Conservation (phyloP, 1,140 invertebrate species). For the Medauroidea extradentata region DNA sequence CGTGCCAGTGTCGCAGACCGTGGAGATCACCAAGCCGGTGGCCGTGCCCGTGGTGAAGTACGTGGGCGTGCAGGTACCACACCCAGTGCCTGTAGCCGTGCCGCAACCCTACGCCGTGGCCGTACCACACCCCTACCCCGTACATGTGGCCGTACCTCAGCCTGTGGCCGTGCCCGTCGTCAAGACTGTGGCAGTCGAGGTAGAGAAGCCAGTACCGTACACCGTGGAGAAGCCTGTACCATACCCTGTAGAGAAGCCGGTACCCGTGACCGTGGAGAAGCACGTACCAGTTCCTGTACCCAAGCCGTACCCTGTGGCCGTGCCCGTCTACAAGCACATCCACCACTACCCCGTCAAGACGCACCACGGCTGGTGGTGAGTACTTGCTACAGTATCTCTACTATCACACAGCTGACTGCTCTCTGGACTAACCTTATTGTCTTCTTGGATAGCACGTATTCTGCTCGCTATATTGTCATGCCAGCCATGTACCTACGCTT, state of each 20-base stretch:
- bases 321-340: slow-evolving; percentile 74
- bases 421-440: no score
- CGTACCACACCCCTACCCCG: slow-evolving; percentile 20
- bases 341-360: slow-evolving; percentile 54
- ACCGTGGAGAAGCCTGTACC: slow-evolving; percentile 65
- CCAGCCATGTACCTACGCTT: no score
- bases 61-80: slow-evolving; percentile 6
- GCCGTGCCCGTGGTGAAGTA: slow-evolving; percentile 4
- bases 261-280: slow-evolving; percentile 70
- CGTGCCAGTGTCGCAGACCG: not conserved
- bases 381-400: no score
- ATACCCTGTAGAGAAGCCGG: slow-evolving; percentile 71
- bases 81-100: not conserved
- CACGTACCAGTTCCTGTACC: slow-evolving; percentile 69
- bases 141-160: slow-evolving; percentile 24
- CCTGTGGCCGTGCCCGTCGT: slow-evolving; percentile 20
- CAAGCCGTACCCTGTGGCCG: slow-evolving; percentile 71
- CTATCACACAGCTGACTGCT: no score
- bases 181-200: slow-evolving; percentile 18
- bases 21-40: slow-evolving; percentile 9
- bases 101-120: not conserved
- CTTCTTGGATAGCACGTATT: no score
- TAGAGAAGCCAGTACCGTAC: slow-evolving; percentile 6
- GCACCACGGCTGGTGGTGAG: slow-evolving; percentile 1
- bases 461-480: no score